Base-by-base conservation (phyloP, 2,888 invertebrate genomes). In the Noctua comes region DNA sequence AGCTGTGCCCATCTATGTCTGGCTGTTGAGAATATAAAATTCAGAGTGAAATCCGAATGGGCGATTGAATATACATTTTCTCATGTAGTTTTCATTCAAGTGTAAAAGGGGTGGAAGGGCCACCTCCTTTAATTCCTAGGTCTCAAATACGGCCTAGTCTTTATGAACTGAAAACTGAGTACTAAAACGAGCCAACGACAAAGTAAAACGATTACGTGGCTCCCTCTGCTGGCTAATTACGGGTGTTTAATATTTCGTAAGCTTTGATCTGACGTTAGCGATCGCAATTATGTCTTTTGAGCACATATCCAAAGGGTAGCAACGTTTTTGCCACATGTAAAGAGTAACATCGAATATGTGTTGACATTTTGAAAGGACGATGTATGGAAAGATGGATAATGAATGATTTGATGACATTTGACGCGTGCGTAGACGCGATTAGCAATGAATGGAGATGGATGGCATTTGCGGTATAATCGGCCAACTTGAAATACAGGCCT, bases 191-290 rank as follows among this genome's bases (percentile, higher is more conserved):
- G 43, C 18, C 46, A 36, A 36, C 81, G 65, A 57, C 76, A 51
- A 24, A 57, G n/a, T 73, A 68, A 69, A 85, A n/a, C 24, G 62
- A 68, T 76, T 76, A 71, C 73, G 51, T 40, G 57, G 64, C 86
- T 18, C 69, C n/a, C 62, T 81, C 57, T 69, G 27, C 59, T 3
- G 27, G 65, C 64, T 88, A 80, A 85, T 85, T 88, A 85, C 64
- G 66, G 68, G 72, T 73, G 74, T 66, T 73, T 71, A 75, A 81
- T 62, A 77, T 77, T 81, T 74, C 62, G 11, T 24, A 36, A 51
- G 59, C 40, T 71, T 82, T 76, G 69, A 83, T 48, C 59, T 82
- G 36, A 31, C 46, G 27, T 65, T 48, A n/a, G 85, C n/a, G 59
- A 65, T 66, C 21, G 80, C 48, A 59, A 78, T 79, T 48, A 80